Base-by-base conservation (phyloP, 1,140 invertebrate genomes). In the Polypedilum vanderplanki region DNA sequence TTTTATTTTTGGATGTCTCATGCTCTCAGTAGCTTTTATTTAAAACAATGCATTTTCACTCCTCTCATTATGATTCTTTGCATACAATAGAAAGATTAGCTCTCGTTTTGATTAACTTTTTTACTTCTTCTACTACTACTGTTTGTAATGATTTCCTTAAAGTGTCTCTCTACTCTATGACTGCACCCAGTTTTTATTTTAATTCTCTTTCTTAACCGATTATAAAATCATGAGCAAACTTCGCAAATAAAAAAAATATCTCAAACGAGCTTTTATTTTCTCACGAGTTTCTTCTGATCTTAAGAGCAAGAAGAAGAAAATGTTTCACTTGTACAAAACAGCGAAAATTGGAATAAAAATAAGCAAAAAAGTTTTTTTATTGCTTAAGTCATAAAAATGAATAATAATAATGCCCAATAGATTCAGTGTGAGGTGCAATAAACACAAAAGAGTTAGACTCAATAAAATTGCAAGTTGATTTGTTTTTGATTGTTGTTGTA, bases 81-180 rank as follows among this genome's bases (percentile, higher is more conserved):
- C 46, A 57, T 57, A 57, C 46, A 57, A 57, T 57, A 57, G 46
- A n/a, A n/a, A 57, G 46, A 57, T 57, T 57, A 57, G 46, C 10
- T 57, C 46, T 57, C 46, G 46, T 57, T 57, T 57, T 57, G 46
- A 57, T 57, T 57, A 57, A 57, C 9, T 57, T 57, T 57, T 57
- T 57, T n/a, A 4, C 46, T 57, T n/a, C 46, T 57, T 8, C n/a
- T 12, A 15, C 46, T 57, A 12, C 10, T 57, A 12, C 46, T 15
- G 46, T 33, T 33, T 33, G 24, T 33, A 33, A 33, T 33, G 24
- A 33, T 33, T 33, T 33, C 24, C 24, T 33, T 33, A 33, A 33
- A 33, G 24, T 33, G 24, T n/a, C 12, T n/a, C 46, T 57, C 46
- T 15, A 12, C 15, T 57, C n/a, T 57, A n/a, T 57, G 46, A n/a